Base-by-base conservation (phyloP, 2,888 invertebrate genomes). In the Theretra japonica region DNA sequence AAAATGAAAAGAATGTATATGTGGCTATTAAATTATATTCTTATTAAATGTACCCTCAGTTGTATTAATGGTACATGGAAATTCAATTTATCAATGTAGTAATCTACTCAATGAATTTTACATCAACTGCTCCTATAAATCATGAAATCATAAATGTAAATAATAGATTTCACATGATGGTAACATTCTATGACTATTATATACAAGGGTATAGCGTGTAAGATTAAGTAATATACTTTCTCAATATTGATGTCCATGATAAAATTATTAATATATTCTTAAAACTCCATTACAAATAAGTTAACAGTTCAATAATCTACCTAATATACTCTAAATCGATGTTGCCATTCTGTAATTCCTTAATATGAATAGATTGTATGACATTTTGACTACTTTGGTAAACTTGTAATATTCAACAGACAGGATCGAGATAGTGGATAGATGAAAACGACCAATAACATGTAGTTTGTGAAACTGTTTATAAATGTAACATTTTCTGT, bases 361-460 rank as follows among this genome's bases (percentile, higher is more conserved):
- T 17, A 11, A 6, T 17, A 7, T 25, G 17, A 19, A 19, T 62
- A 23, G 23, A 23, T 65, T 23, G 15, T 65, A 7, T 60, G 33
- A 60, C 30, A 48, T 65, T 23, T 48, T 11, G 15, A 65, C 41
- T 65, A 41, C 41, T 65, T 65, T 48, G 41, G 17, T 23, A 65
- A 23, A 65, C 41, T 21, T 65, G 17, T 65, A 23, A 33, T 48
- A 65, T 65, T 62, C 62, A 33, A 4, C 5, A 48, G 23, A 48
- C 21, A 48, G 41, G 65, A 23, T 23, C 48, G 65, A 65, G 41
- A 65, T 65, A 48, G 41, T 48, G 65, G 17, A 48, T 65, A 65
- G 65, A 25, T 58, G 57, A 68, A 65, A 71, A 71, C 21, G 71
- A 71, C 71, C 71, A 71, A 71, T 71, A 62, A 68, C 56, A 48